These are phyloP conservation scores for Oncopeltus fasciatus DNA, from an alignment of 1,140 invertebrate species.

Conservation along the genomic window DNA sequence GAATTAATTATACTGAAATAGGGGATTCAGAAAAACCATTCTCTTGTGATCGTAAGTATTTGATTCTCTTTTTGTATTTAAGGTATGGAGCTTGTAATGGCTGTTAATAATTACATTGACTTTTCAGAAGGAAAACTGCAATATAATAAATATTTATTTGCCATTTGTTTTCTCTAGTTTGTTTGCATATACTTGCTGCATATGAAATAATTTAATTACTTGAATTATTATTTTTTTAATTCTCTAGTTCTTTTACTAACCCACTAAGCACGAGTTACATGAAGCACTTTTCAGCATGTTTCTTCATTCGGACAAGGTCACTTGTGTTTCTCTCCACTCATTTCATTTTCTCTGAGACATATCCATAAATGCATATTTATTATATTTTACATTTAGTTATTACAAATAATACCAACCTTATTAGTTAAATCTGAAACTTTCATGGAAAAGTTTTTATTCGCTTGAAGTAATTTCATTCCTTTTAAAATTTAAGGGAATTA, in stretches of 20 bases:
- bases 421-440: no score
- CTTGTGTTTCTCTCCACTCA: not conserved
- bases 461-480: no score
- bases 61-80: slow-evolving; percentile 24
- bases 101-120: not conserved
- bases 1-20: slow-evolving; percentile 44
- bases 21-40: slow-evolving; percentile 77
- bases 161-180: slow-evolving; percentile 1
- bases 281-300: slow-evolving; percentile 2
- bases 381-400: no score
- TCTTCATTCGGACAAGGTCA: not conserved
- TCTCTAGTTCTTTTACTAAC: slow-evolving; percentile 9
- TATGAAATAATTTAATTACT: not conserved
- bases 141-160: not conserved
- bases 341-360: not conserved
- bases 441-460: no score
- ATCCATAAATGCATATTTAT: no score
- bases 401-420: no score
- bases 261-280: slow-evolving; percentile 16
- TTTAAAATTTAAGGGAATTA: no score
- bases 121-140: not conserved
- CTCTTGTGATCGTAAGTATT: slow-evolving; percentile 76
- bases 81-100: not conserved
- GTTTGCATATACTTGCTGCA: slow-evolving; percentile 3
- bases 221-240: slow-evolving; percentile 11